A percentile compares a stretch with the other conserved stretches of the same genome.
Conservation (phyloP, 2,888 invertebrate species). For the Napeogenes inachia region DNA sequence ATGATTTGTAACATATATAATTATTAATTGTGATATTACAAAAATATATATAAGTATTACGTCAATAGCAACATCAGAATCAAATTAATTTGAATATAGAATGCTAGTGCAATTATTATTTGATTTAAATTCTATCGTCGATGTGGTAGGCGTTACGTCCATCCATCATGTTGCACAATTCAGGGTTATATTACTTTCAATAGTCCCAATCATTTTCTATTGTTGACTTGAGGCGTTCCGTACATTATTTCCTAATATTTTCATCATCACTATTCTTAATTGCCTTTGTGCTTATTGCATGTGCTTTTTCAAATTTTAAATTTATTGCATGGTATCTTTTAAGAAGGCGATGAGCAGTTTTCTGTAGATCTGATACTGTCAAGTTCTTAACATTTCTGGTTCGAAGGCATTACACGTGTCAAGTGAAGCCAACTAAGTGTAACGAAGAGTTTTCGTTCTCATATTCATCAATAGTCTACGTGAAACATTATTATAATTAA, state of each 20-base stretch:
- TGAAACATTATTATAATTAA: no score
- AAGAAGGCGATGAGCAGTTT: not conserved
- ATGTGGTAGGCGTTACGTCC: conserved; percentile 27
- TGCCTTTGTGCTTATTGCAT: conserved; percentile 8
- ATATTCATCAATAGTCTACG: conserved; percentile 13
- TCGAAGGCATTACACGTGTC: conserved; percentile 24
- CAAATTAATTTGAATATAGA: conserved; percentile 27
- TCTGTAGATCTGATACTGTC: conserved; percentile 12
- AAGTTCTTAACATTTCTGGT: conserved; percentile 20
- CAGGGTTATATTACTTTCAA: conserved; percentile 28
- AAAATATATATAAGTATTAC: conserved; percentile 10
- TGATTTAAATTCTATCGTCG: conserved; percentile 30
- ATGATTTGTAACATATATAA: conserved; percentile 9
- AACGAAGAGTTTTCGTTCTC: conserved; percentile 16
- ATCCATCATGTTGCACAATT: conserved; percentile 30
- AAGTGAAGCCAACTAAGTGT: conserved; percentile 20
- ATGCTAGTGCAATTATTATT: conserved; percentile 31
- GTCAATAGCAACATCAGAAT: conserved; percentile 20
- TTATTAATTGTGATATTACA: no score
- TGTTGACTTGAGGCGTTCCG: conserved; percentile 16
- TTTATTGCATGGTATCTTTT: not conserved
- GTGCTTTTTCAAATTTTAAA: not conserved
- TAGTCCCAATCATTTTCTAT: conserved; percentile 25
- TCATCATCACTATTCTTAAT: conserved; percentile 17
- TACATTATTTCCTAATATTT: conserved; percentile 19